Evolutionary conservation across 2,797 vertebrate genomes (phyloP).

Genomic region (Ctenosaura bakeri): DNA sequence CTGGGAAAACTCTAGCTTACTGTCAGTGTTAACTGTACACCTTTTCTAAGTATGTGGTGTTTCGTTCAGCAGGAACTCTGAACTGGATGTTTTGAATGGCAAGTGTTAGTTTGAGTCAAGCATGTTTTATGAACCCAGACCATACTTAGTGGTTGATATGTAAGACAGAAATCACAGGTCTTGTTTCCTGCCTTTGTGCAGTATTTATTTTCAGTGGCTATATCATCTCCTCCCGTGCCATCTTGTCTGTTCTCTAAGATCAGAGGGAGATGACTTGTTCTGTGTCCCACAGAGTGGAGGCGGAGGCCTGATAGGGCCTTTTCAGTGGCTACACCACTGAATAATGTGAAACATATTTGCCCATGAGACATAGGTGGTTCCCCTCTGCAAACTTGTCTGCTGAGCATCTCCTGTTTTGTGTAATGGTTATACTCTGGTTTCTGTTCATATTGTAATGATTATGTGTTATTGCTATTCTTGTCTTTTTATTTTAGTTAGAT

Average conservation of each 20-base stretch:
- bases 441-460: not conserved
- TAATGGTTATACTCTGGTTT: not conserved
- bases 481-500: not conserved
- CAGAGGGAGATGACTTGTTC: too few species aligned
- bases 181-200: not conserved
- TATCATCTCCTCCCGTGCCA: not conserved
- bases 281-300: too few species aligned
- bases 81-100: not conserved
- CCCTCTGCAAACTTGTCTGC: not conserved
- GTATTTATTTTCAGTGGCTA: not conserved
- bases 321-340: not conserved
- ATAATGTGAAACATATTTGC: not conserved
- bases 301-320: not conserved
- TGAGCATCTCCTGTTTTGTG: not conserved
- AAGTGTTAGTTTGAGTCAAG: not conserved
- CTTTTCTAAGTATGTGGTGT: too few species aligned
- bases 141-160: not conserved
- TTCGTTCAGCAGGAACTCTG: not conserved
- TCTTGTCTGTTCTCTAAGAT: not conserved
- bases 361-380: not conserved
- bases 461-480: not conserved
- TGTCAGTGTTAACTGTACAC: too few species aligned
- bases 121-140: not conserved
- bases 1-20: too few species aligned
- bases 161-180: not conserved